Evolutionary conservation across 2,113 vertebrate species (phyloP).

Genomic region (Hippocampus comes): DNA sequence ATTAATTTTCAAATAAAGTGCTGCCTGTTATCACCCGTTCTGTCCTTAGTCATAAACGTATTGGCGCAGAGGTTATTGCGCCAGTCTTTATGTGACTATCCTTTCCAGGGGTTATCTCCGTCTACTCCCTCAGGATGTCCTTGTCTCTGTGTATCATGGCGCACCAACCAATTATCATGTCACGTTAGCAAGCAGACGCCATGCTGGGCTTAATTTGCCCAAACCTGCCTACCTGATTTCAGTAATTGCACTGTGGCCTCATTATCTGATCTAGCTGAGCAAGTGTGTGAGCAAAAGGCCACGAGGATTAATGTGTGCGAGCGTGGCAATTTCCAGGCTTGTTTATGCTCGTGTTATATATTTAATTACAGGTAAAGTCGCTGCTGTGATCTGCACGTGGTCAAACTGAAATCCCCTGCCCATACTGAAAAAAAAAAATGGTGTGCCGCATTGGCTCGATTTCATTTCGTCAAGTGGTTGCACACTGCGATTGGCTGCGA

Average conservation of each 20-base stretch:
- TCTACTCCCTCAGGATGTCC: conserved; percentile 36
- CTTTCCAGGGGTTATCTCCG: conserved; percentile 24
- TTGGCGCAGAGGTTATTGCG: conserved; percentile 55
- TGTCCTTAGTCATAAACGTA: conserved; percentile 72
- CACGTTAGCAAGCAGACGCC: conserved; percentile 38
- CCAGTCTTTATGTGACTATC: conserved; percentile 33
- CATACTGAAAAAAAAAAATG: background rate
- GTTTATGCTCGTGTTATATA: conserved; percentile 41
- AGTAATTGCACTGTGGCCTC: conserved; percentile 54
- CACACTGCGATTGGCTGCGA: no score
- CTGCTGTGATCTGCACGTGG: conserved; percentile 27
- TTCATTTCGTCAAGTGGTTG: no score
- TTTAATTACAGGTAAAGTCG: conserved; percentile 46
- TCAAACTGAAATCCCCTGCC: conserved; percentile 7
- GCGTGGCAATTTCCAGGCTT: conserved; percentile 17
- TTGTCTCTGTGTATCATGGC: conserved; percentile 35
- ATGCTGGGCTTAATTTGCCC: conserved; percentile 55
- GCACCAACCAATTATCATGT: conserved; percentile 60
- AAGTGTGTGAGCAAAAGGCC: conserved; percentile 23
- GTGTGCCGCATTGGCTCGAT: no score
- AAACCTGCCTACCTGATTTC: conserved; percentile 62
- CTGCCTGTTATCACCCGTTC: conserved; percentile 52
- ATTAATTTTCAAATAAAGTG: conserved; percentile 71
- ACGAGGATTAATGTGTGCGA: conserved; percentile 12
- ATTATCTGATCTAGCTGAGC: conserved; percentile 49